Base-by-base conservation (phyloP, 2,113 vertebrate species). In the Gnathonemus longibarbis region DNA sequence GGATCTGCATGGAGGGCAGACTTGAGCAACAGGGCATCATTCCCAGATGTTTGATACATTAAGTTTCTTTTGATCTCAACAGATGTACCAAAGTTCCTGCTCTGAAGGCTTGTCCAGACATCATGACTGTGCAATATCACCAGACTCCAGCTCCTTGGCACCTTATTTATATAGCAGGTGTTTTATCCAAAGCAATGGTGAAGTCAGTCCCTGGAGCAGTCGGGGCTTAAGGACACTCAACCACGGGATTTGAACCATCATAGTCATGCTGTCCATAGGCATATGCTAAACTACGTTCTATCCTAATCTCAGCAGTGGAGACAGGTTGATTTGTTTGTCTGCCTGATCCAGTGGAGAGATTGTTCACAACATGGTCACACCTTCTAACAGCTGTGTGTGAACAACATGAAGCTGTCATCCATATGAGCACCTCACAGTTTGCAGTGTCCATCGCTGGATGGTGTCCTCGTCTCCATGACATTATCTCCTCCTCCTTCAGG, bases 401-500 rank as follows among this genome's bases (percentile, higher is more conserved):
- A 74, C 9, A 74, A 74, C 27, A 35, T 74, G 66, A 74, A 27
- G 8, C 27, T 74, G 66, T 15, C 27, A 35, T 74, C 66, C 66
- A 74, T 35, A 3, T 74, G 66, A 74, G 10, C 10, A 17, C 27
- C 66, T 74, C 27, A 74, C 31, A 15, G 70, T 31, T 74, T 35
- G 13, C 31, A n/a, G 70, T 77, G 70, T 77, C 70, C 31, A 77
- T 35, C 5, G 15, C 15, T 77, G 70, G 13, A 39, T 17, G 13
- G 4, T 77, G 31, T 77, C 31, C 70, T 39, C 35, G 0, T 77
- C 35, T 39, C 15, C 35, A 19, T 39, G 70, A 77, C 7, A 24
- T 39, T 27, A 35, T 27, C 70, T 39, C 70, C 13, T 39, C 35
- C 70, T 77, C n/a, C 89, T 93, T 90, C 94, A 99, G 98, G 98